These are phyloP conservation scores for Glaucopsyche alexis DNA, from an alignment of 2,888 invertebrate species.

Conservation along the genomic window DNA sequence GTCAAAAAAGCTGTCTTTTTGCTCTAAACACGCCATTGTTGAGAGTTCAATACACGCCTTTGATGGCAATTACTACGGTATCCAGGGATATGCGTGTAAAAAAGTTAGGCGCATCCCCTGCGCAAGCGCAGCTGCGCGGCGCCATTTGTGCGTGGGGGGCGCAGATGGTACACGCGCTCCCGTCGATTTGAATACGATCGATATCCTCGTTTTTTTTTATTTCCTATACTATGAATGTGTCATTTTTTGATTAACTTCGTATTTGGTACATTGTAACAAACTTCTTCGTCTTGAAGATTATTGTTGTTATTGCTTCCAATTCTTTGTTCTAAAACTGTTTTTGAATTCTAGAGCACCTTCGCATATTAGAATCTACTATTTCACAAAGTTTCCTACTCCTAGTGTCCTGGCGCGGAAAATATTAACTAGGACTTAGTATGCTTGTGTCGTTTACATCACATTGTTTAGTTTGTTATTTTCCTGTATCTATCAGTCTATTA, in stretches of 20 bases:
- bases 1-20: constrained; percentile 9
- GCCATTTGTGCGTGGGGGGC: constrained; percentile 72
- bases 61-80: constrained; percentile 31
- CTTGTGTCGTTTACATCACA: neutral
- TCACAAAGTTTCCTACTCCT: no score
- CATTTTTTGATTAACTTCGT: constrained; percentile 8
- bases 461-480: neutral
- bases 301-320: no score
- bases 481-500: neutral
- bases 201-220: constrained; percentile 49
- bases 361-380: no score
- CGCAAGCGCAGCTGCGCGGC: constrained; percentile 62
- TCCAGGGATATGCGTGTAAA: constrained; percentile 30
- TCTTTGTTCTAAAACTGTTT: no score
- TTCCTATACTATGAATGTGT: constrained; percentile 29
- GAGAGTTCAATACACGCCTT: constrained; percentile 30
- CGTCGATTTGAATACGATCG: constrained; percentile 49
- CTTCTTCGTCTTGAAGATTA: no score
- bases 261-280: neutral
- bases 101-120: constrained; percentile 32
- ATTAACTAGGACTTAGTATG: no score
- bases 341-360: no score
- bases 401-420: no score
- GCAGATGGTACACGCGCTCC: constrained; percentile 70
- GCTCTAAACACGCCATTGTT: constrained; percentile 15